These are phyloP conservation scores for Patella ulyssiponensis DNA, from an alignment of 2,888 invertebrate genomes.

Conservation along the genomic window DNA sequence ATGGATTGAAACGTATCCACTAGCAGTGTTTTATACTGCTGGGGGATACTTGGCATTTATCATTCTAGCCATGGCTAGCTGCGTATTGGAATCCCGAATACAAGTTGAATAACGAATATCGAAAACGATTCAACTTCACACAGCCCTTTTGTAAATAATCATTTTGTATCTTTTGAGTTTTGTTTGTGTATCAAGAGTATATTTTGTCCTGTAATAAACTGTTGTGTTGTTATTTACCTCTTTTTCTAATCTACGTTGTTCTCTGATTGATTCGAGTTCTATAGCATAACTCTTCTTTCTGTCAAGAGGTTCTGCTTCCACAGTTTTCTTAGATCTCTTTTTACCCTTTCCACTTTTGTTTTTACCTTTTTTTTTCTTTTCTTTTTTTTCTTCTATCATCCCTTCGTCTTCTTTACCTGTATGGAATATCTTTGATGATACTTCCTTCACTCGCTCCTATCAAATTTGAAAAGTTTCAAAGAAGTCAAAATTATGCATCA, in stretches of 20 bases:
- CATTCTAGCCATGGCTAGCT: too few species aligned
- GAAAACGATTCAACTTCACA: too few species aligned
- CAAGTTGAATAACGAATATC: too few species aligned
- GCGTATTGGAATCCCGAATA: too few species aligned
- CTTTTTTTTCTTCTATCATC: neutral
- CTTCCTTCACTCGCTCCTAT: neutral
- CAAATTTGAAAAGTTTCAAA: neutral
- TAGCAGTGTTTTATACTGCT: too few species aligned
- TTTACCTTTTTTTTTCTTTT: neutral
- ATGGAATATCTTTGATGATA: neutral
- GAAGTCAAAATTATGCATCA: too few species aligned
- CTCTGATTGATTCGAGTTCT: neutral
- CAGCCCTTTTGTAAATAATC: too few species aligned
- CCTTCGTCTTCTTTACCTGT: neutral
- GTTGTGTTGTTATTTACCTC: neutral
- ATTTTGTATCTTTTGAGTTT: too few species aligned
- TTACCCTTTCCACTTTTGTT: neutral
- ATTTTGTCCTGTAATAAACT: too few species aligned
- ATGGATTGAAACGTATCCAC: too few species aligned
- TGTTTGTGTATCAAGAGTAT: too few species aligned
- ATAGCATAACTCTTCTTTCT: neutral
- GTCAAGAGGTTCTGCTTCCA: neutral
- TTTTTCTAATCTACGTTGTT: neutral
- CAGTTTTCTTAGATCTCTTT: neutral
- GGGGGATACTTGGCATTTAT: too few species aligned